These are phyloP conservation scores for Melieria omissa DNA, from an alignment of 2,888 invertebrate genomes.

Conservation along the genomic window DNA sequence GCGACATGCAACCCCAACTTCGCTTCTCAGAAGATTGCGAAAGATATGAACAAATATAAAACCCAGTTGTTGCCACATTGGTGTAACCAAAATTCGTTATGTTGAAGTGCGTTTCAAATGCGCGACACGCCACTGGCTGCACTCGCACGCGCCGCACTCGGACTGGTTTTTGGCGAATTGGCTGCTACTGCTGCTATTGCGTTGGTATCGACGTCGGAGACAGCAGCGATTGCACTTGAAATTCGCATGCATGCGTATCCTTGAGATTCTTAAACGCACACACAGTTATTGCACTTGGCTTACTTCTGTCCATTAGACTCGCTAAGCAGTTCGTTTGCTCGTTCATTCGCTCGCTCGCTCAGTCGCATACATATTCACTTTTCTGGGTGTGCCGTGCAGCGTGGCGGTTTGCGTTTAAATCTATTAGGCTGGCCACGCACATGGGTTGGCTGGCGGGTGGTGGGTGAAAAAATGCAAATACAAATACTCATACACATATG, in stretches of 20 bases:
- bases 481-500: too few species aligned
- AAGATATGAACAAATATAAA: neutral
- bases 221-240: conserved; percentile 36
- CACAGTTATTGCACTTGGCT: conserved; percentile 39
- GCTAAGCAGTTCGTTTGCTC: neutral
- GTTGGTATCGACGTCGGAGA: neutral
- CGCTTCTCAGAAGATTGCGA: too few species aligned
- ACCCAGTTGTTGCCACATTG: neutral
- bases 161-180: too few species aligned
- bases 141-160: too few species aligned
- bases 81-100: neutral
- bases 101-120: too few species aligned
- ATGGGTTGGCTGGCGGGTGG: too few species aligned
- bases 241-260: conserved; percentile 30
- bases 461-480: too few species aligned
- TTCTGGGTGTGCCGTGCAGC: neutral
- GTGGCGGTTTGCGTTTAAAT: too few species aligned
- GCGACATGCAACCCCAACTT: conserved; percentile 1
- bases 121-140: too few species aligned
- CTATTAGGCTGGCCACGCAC: too few species aligned
- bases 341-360: neutral
- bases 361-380: neutral
- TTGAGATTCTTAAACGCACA: conserved; percentile 34
- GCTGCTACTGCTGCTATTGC: too few species aligned
- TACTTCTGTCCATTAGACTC: conserved; percentile 12